Percentiles rank a stretch among this genome's conserved stretches.
These are phyloP conservation scores for Eupithecia subfuscata DNA, from an alignment of 2,888 invertebrate genomes.

Conservation along the genomic window DNA sequence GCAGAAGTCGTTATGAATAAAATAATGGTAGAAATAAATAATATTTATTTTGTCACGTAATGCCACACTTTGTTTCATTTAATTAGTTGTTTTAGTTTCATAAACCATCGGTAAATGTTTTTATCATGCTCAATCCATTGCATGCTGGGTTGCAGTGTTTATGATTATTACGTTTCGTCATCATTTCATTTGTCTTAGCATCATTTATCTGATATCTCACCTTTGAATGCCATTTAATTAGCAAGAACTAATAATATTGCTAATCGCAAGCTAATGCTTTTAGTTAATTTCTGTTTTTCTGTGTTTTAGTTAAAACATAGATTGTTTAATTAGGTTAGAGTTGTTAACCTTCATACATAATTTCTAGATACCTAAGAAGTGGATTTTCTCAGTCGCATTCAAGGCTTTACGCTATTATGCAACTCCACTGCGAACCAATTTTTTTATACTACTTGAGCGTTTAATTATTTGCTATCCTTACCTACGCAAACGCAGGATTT, in stretches of 20 bases:
- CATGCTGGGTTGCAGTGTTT: neutral
- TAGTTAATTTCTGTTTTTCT: neutral
- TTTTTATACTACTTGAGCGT: neutral
- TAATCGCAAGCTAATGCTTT: neutral
- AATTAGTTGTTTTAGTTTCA: neutral
- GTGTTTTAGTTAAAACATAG: neutral
- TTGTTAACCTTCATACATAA: neutral
- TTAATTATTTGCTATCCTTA: conserved; percentile 55
- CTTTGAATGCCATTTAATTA: neutral
- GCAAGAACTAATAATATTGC: neutral
- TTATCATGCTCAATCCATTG: neutral
- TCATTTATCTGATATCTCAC: neutral
- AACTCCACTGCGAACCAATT: neutral
- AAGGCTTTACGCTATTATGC: neutral
- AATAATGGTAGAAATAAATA: neutral
- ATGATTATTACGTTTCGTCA: neutral
- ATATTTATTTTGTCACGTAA: neutral
- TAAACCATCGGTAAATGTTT: neutral
- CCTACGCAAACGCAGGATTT: conserved; percentile 76
- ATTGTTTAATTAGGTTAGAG: neutral
- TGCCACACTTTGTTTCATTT: neutral
- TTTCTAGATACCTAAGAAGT: neutral
- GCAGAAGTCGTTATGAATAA: neutral
- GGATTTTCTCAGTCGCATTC: neutral
- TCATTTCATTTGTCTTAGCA: neutral